Evolutionary conservation across 2,113 vertebrate species (phyloP), one percentile per base, ranked within the genome.

Genomic region (Salvelinus fontinalis): DNA sequence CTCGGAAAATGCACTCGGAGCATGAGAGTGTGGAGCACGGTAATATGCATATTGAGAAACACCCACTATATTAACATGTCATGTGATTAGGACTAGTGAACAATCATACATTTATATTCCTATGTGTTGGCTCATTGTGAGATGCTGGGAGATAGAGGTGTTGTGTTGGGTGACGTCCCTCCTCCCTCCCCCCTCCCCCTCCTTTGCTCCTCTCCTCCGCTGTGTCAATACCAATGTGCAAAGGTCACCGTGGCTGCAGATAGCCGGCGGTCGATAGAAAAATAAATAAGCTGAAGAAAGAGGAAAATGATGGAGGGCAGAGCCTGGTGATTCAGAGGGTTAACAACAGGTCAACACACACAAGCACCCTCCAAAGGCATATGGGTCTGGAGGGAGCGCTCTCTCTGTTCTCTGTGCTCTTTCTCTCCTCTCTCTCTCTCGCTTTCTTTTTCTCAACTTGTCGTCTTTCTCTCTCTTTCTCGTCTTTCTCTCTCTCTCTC

Each of bases 181-280:
- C 75, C 84, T 81, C 81, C 79, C 88, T 78, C 80, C 75, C 75
- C 81, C 81, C 72, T 71, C 71, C 80, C 72, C 73, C 31, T 26
- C 85, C 78, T 39, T 7, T 81, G 74, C 49, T 70, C 79, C 81
- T 77, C 81, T 85, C 76, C 18, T 34, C 48, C 79, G 79, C 75
- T 57, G 79, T 78, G 89, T 90, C 89, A 89, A 91, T 90, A 90
- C 75, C 85, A 76, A 76, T 75, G 86, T 84, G 79, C 83, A 93
- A 93, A 92, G 91, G 92, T 90, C 89, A 92, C 85, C 86, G 78
- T 83, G 78, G 85, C 90, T 89, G 88, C 81, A 86, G 86, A 87
- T 85, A 87, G 85, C 78, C 79, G 68, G 80, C 71, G 76, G 83
- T 93, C 84, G 81, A 91, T 93, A 77, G 69, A 90, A 88, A 92